Percentiles rank a stretch among this genome's conserved stretches.
Conservation (phyloP, 2,888 invertebrate species). For the Pyrgus malvae region DNA sequence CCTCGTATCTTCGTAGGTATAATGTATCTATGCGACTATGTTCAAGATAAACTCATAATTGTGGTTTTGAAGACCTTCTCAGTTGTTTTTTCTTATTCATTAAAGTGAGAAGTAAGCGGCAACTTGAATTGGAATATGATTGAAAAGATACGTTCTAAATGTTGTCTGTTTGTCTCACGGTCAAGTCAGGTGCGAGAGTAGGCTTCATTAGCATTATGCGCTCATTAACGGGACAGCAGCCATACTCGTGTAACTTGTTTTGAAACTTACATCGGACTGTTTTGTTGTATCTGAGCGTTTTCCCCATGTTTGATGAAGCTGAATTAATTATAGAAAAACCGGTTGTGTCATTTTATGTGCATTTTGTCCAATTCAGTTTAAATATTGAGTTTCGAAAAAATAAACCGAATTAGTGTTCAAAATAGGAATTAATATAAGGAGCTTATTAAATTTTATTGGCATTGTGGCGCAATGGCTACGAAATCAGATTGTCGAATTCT, state of each 20-base stretch:
- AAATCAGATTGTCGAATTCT: too few relatives aligned
- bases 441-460: too few relatives aligned
- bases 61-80: too few relatives aligned
- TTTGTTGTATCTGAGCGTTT: conserved; percentile 13
- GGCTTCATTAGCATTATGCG: conserved; percentile 68
- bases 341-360: conserved; percentile 1
- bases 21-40: too few relatives aligned
- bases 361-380: not conserved
- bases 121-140: not conserved
- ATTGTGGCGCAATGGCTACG: too few relatives aligned
- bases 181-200: conserved; percentile 47
- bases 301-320: conserved; percentile 14
- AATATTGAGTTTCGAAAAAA: too few relatives aligned
- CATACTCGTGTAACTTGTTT: conserved; percentile 51
- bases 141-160: conserved; percentile 20
- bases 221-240: conserved; percentile 65
- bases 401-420: too few relatives aligned
- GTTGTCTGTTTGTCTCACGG: conserved; percentile 34
- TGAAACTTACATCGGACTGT: conserved; percentile 26
- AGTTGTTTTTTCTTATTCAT: too few relatives aligned
- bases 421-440: too few relatives aligned
- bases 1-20: too few relatives aligned
- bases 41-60: too few relatives aligned
- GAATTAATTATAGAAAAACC: conserved; percentile 10
- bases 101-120: conserved; percentile 6